Evolutionary conservation across 2,797 vertebrate genomes (phyloP).

Genomic region (Jordanella pulchra): DNA sequence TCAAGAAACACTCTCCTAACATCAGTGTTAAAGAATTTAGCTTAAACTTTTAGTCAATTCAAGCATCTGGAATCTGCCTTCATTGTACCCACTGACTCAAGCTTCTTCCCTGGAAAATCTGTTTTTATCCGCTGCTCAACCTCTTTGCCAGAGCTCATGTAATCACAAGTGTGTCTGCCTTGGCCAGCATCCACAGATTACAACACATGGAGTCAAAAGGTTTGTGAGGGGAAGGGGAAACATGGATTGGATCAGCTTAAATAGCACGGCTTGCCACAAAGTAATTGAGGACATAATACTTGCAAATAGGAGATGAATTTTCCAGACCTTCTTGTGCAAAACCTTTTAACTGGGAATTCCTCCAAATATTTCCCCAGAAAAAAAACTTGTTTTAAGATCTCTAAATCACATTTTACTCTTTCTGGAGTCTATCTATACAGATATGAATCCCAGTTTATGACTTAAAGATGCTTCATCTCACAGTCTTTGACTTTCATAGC

Average conservation of each 20-base stretch:
- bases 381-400: constrained; percentile 39
- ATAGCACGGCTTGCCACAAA: constrained; percentile 23
- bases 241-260: constrained; percentile 33
- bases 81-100: constrained; percentile 35
- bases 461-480: constrained; percentile 11
- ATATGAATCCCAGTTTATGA: constrained; percentile 31
- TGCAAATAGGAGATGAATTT: constrained; percentile 22
- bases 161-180: constrained; percentile 40
- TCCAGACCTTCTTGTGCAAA: constrained; percentile 40
- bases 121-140: constrained; percentile 35
- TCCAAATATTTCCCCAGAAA: constrained; percentile 44
- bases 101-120: constrained; percentile 49
- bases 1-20: background rate
- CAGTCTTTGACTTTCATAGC: background rate
- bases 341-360: constrained; percentile 22
- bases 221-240: constrained; percentile 32
- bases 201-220: constrained; percentile 33
- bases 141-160: constrained; percentile 35
- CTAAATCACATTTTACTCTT: constrained; percentile 28
- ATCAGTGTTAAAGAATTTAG: constrained; percentile 16
- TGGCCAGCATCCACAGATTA: constrained; percentile 43
- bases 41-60: constrained; percentile 23
- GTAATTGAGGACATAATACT: constrained; percentile 47
- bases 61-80: constrained; percentile 44
- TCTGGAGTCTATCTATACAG: background rate